A percentile compares a stretch with the other conserved stretches of the same genome.
Conservation (phyloP, 2,113 vertebrate species). For the Anoplopoma fimbria region DNA sequence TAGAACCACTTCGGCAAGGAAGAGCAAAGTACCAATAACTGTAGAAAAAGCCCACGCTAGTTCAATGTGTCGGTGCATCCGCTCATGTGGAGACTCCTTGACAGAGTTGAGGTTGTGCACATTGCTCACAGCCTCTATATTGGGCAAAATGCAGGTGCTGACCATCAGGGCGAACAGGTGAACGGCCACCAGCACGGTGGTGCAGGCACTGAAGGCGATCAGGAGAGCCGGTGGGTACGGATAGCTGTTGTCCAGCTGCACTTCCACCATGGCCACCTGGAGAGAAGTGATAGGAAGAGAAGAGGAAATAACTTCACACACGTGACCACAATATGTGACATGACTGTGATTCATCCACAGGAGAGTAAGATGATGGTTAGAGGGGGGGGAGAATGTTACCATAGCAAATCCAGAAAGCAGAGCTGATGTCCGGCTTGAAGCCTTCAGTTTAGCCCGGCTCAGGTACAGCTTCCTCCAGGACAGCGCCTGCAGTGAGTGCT, state of each 20-base stretch:
- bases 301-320: conserved; percentile 50
- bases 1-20: conserved; percentile 95
- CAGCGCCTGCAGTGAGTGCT: conserved; percentile 96
- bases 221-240: conserved; percentile 93
- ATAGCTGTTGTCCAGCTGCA: conserved; percentile 97
- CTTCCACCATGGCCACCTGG: conserved; percentile 99
- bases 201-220: conserved; percentile 97
- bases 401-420: conserved; percentile 98
- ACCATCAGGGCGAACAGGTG: conserved; percentile 98
- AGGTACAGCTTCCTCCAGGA: conserved; percentile 98
- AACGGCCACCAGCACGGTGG: conserved; percentile 95
- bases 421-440: conserved; percentile 96
- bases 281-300: neutral
- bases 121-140: conserved; percentile 98
- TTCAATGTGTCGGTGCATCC: conserved; percentile 98
- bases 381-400: conserved; percentile 78
- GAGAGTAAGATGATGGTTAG: neutral
- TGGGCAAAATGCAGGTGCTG: conserved; percentile 98
- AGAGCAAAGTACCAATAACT: conserved; percentile 94
- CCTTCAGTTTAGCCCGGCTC: conserved; percentile 97
- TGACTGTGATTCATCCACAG: neutral
- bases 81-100: conserved; percentile 96
- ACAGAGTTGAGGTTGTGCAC: conserved; percentile 99
- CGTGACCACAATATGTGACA: conserved; percentile 75
- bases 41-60: conserved; percentile 99